Percentiles rank a stretch among this genome's conserved stretches.
Conservation (phyloP, 2,888 invertebrate genomes). For the Aethes cnicana region DNA sequence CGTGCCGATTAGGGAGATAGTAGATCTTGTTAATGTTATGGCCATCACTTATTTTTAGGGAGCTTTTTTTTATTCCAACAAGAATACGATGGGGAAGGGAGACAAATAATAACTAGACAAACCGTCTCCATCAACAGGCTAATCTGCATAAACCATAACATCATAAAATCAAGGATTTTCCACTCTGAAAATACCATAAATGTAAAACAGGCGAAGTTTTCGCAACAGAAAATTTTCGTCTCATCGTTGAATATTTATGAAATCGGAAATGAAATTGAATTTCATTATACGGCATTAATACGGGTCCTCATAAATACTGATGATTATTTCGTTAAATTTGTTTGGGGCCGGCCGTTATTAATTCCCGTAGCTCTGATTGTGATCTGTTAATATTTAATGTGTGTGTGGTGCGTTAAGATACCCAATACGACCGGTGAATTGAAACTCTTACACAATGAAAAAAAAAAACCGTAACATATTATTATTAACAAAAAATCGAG, state of each 20-base stretch:
- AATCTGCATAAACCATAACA: conserved; percentile 43
- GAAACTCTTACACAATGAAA: too few species aligned
- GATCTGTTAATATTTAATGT: conserved; percentile 18
- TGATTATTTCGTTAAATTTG: conserved; percentile 47
- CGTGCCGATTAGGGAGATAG: not conserved
- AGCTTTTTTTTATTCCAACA: conserved; percentile 2
- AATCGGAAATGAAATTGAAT: conserved; percentile 62
- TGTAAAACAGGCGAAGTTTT: conserved; percentile 45
- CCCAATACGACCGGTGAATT: not conserved
- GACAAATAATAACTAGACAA: conserved; percentile 9
- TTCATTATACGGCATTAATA: conserved; percentile 60
- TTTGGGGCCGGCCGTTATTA: conserved; percentile 44
- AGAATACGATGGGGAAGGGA: not conserved
- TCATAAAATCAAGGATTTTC: conserved; percentile 36
- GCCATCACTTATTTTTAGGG: not conserved
- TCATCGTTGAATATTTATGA: conserved; percentile 68
- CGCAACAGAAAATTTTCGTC: conserved; percentile 53
- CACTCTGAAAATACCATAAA: conserved; percentile 40
- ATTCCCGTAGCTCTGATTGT: conserved; percentile 34
- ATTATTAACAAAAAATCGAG: too few species aligned
- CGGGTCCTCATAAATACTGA: conserved; percentile 58
- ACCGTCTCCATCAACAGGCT: conserved; percentile 18
- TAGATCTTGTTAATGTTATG: not conserved
- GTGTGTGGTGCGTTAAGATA: not conserved
- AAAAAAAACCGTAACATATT: too few species aligned